phyloP scores from a whole-genome alignment of 1,140 invertebrate genomes.

The Eumaeus atala region DNA sequence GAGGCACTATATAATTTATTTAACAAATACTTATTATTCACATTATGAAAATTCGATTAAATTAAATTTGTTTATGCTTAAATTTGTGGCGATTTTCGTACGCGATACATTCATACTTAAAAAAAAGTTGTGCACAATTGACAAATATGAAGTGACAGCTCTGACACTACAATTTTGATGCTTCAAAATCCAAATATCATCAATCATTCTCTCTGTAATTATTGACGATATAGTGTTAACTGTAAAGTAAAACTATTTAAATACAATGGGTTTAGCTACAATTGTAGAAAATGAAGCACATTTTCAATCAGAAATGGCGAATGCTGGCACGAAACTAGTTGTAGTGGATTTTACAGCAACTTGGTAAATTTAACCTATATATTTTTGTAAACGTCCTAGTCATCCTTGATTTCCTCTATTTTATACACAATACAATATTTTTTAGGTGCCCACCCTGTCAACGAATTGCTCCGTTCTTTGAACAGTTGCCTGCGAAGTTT shows the following conservation, averaged over 20 bases:
- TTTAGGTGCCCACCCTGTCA: slow-evolving; percentile 95
- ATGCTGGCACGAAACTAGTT: slow-evolving; percentile 90
- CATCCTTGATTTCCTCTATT: slow-evolving; percentile 22
- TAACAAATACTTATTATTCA: no score
- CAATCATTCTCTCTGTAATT: neutral
- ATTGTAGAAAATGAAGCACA: slow-evolving; percentile 81
- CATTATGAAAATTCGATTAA: no score
- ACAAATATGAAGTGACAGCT: neutral
- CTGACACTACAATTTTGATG: slow-evolving; percentile 4
- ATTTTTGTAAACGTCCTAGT: slow-evolving; percentile 38
- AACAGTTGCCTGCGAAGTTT: slow-evolving; percentile 89
- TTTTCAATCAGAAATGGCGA: slow-evolving; percentile 87
- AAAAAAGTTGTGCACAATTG: no score
- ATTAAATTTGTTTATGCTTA: no score
- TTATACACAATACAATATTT: slow-evolving; percentile 22
- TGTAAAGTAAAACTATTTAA: slow-evolving; percentile 14
- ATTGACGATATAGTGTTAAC: neutral
- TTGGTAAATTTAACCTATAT: slow-evolving; percentile 79
- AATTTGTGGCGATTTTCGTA: no score
- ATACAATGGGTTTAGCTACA: slow-evolving; percentile 66
- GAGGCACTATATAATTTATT: no score
- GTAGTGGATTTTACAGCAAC: slow-evolving; percentile 95
- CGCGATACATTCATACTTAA: neutral
- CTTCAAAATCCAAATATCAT: slow-evolving; percentile 3
- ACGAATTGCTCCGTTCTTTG: slow-evolving; percentile 92